phyloP scores from a whole-genome alignment of 2,113 vertebrate species.

The Onychorhynchus coronatus region DNA sequence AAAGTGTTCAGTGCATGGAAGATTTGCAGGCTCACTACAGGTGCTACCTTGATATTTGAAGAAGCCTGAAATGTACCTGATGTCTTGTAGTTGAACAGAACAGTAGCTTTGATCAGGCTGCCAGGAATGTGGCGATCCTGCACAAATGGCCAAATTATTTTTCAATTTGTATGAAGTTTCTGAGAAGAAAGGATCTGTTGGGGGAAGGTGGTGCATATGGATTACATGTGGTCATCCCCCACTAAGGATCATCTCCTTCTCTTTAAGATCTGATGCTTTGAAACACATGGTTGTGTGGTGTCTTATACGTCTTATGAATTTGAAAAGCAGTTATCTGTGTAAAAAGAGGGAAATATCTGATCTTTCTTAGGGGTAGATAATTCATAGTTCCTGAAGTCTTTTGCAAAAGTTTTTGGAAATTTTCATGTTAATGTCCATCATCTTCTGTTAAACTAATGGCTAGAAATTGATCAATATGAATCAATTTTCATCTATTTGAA shows the following conservation, averaged over 20 bases:
- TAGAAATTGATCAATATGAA: not conserved
- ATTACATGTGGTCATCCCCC: not conserved
- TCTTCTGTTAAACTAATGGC: constrained; percentile 28
- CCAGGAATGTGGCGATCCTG: not conserved
- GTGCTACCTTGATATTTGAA: fast-evolving
- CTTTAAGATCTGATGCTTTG: not conserved
- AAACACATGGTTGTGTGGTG: not conserved
- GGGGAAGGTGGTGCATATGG: not conserved
- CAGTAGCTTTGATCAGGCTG: not conserved
- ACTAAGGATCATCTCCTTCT: fast-evolving
- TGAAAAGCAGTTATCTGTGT: not conserved
- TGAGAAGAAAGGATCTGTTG: not conserved
- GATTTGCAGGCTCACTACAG: no score
- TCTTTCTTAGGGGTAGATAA: not conserved
- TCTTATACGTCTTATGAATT: not conserved
- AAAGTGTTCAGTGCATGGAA: not conserved
- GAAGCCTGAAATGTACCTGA: not conserved
- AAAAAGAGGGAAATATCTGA: not conserved
- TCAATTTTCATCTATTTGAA: constrained; percentile 17
- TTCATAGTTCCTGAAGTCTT: not conserved
- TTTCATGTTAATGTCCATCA: not conserved
- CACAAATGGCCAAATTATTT: not conserved
- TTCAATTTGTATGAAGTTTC: not conserved
- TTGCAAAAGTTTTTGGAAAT: not conserved
- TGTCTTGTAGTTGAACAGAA: not conserved